Evolutionary conservation across 2,888 invertebrate species (phyloP), one percentile per base, ranked within the genome.

Genomic region (Stenodema calcarata): DNA sequence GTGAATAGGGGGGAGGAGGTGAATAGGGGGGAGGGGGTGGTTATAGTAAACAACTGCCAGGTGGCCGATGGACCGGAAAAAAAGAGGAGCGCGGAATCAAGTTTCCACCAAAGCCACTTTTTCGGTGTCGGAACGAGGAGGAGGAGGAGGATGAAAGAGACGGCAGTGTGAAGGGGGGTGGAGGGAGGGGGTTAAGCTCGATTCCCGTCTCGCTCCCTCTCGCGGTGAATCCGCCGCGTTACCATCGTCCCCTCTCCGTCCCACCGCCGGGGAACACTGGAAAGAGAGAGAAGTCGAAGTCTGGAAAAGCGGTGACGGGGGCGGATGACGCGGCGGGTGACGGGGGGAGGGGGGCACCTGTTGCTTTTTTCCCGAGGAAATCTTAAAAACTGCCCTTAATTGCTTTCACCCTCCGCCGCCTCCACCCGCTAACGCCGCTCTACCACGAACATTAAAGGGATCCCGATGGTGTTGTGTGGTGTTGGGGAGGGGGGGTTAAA

Each of bases 381-480:
- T 69, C 69, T 69, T 82, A 69, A 82, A 82, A 82, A 82, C 82
- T 82, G 69, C 82, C 82, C 82, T 82, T 82, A 82, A 82, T 82
- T 82, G 82, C 82, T 82, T 82, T 69, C 62, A 82, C 82, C 69
- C 42, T 41, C 18, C 44, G 12, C 82, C 18, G 1, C 23, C 82
- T 1, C 35, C 35, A 12, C 18, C 30, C 30, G 9, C 50, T 12
- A 16, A n/a, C 42, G 79, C 35, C 35, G 28, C 18, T 2, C 44
- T 79, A 28, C 18, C 62, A 28, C 30, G 62, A 27, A 62, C 62
- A 62, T 62, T 62, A 62, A 62, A 62, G 27, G 62, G 62, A 62
- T 62, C 62, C 6, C 18, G 23, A 62, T 23, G 62, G 62, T 23
- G 62, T 6, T 23, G 62, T 16, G 3, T 18, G n/a, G n/a, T 3